Conservation (phyloP, 2,797 vertebrate species). For the Hydrophis major region DNA sequence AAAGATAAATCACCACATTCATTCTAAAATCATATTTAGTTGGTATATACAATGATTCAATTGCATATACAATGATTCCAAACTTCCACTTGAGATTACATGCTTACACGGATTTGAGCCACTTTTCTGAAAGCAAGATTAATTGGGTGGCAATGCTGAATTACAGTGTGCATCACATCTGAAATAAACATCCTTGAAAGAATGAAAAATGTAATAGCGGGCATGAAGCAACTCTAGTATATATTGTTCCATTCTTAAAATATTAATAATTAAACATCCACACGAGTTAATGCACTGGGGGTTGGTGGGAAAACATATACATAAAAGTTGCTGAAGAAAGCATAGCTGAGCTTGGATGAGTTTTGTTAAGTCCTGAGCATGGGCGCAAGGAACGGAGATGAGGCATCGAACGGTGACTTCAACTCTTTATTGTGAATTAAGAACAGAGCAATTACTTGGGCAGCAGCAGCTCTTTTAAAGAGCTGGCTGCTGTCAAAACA, state of each 20-base stretch:
- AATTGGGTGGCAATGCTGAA: background rate
- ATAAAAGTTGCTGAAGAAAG: background rate
- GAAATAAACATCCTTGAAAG: background rate
- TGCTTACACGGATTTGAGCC: background rate
- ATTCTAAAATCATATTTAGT: background rate
- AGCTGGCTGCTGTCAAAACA: too few species aligned
- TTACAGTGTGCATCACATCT: background rate
- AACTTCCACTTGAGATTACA: background rate
- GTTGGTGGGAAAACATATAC: background rate
- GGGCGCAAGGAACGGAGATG: too few species aligned
- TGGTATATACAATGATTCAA: background rate
- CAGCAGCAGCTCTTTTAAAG: too few species aligned
- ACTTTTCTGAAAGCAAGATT: background rate
- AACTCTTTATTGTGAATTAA: too few species aligned
- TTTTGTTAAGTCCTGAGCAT: too few species aligned
- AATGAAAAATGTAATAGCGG: background rate
- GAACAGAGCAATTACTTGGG: too few species aligned
- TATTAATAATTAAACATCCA: background rate
- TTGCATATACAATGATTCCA: background rate
- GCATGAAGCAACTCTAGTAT: background rate
- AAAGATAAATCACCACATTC: background rate
- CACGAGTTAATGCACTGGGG: background rate
- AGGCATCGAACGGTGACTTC: too few species aligned
- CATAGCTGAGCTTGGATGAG: background rate
- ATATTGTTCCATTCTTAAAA: background rate